Evolutionary conservation across 1,140 invertebrate genomes (phyloP).

Genomic region (Papilio aristodemus): DNA sequence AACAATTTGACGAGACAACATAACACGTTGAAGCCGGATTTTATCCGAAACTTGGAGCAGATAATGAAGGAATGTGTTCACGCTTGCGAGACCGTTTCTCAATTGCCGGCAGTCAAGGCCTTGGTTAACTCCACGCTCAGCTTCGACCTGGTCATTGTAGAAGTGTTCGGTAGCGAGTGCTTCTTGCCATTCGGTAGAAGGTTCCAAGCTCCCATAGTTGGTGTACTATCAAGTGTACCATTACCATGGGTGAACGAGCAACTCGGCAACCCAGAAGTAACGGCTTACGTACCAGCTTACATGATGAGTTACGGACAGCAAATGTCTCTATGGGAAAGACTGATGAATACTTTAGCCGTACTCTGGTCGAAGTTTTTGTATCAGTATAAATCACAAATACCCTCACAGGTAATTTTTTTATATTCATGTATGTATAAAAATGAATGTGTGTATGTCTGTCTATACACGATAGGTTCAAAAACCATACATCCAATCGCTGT

Average conservation of each 20-base stretch:
- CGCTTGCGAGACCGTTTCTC: conserved; percentile 70
- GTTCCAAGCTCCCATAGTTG: conserved; percentile 82
- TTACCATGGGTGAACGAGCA: conserved; percentile 84
- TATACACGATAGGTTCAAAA: no score
- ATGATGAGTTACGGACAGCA: conserved; percentile 78
- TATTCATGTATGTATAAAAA: neutral
- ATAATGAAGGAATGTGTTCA: conserved; percentile 73
- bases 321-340: conserved; percentile 83
- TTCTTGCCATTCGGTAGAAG: conserved; percentile 80
- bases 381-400: conserved; percentile 66
- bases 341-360: conserved; percentile 79
- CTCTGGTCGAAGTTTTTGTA: conserved; percentile 65
- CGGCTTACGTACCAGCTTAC: conserved; percentile 82
- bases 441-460: no score
- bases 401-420: conserved; percentile 60
- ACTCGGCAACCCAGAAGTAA: conserved; percentile 83
- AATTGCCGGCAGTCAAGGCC: conserved; percentile 60
- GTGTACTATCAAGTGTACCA: conserved; percentile 81
- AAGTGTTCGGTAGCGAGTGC: conserved; percentile 85
- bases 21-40: conserved; percentile 64
- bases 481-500: no score
- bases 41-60: conserved; percentile 69
- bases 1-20: conserved; percentile 73
- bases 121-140: conserved; percentile 69
- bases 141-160: conserved; percentile 85